Percentiles rank a stretch among this genome's conserved stretches.
phyloP scores from a whole-genome alignment of 2,797 vertebrate species.

The Brachyalestes nurse region DNA sequence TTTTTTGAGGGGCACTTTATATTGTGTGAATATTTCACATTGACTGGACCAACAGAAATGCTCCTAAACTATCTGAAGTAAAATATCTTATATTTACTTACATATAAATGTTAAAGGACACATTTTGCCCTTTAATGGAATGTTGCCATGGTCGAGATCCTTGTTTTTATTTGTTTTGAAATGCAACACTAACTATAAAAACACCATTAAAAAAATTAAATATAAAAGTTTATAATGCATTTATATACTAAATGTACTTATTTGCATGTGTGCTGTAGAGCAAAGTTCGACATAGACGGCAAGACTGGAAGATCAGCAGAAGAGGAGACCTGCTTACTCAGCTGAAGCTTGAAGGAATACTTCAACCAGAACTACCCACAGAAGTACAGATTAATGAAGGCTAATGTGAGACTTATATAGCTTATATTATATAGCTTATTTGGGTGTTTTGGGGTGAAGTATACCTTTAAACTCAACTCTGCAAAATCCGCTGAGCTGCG shows the following conservation, averaged over 20 bases:
- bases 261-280: constrained; percentile 33
- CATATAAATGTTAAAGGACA: too few species aligned
- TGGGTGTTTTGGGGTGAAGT: constrained; percentile 2
- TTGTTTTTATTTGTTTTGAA: too few species aligned
- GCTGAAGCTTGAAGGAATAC: constrained; percentile 20
- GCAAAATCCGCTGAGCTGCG: constrained; percentile 47
- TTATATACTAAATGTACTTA: neutral
- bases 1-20: too few species aligned
- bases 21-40: too few species aligned
- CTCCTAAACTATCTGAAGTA: too few species aligned
- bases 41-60: too few species aligned
- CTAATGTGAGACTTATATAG: neutral
- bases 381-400: neutral
- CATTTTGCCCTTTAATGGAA: too few species aligned
- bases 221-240: neutral
- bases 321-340: constrained; percentile 20
- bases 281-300: constrained; percentile 29
- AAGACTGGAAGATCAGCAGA: constrained; percentile 12
- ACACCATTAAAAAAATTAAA: neutral
- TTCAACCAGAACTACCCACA: constrained; percentile 10
- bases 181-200: too few species aligned
- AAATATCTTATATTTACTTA: too few species aligned
- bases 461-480: neutral
- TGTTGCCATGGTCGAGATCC: too few species aligned
- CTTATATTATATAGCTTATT: neutral